Conservation (phyloP, 53 echinoderm and acorn worm genomes). For the Astropecten irregularis region DNA sequence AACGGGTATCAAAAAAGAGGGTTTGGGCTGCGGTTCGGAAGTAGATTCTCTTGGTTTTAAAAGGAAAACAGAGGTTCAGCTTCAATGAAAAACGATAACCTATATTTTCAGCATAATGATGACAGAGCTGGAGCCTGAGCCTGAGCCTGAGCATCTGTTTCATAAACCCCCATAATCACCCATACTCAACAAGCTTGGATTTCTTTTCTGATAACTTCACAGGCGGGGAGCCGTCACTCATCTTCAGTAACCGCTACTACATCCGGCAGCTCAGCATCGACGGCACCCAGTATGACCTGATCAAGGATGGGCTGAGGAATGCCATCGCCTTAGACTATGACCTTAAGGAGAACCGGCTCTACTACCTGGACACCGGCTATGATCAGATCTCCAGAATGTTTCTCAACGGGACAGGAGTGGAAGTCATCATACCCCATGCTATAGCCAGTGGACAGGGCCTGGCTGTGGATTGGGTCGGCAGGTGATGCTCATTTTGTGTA, state of each 20-base stretch:
- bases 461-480: slow-evolving; percentile 94
- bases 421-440: slow-evolving; percentile 65
- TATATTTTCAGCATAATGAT: too few relatives aligned
- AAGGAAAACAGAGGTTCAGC: too few relatives aligned
- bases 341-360: slow-evolving; percentile 63
- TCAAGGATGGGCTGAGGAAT: slow-evolving; percentile 64
- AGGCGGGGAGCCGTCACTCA: slow-evolving; percentile 73
- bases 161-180: too few relatives aligned
- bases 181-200: too few relatives aligned
- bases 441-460: slow-evolving; percentile 76
- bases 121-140: too few relatives aligned
- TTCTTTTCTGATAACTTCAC: background rate
- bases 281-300: slow-evolving; percentile 65
- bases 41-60: too few relatives aligned
- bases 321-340: slow-evolving; percentile 81
- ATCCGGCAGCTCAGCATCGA: slow-evolving; percentile 76
- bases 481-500: slow-evolving; percentile 46
- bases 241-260: slow-evolving; percentile 94
- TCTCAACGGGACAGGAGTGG: slow-evolving; percentile 67
- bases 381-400: slow-evolving; percentile 58
- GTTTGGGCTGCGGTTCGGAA: too few relatives aligned
- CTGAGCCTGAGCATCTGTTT: too few relatives aligned
- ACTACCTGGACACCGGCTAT: slow-evolving; percentile 58
- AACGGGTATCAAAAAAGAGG: too few relatives aligned
- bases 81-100: too few relatives aligned